Conservation (phyloP, 1,140 invertebrate species). For the Drosophila erecta region DNA sequence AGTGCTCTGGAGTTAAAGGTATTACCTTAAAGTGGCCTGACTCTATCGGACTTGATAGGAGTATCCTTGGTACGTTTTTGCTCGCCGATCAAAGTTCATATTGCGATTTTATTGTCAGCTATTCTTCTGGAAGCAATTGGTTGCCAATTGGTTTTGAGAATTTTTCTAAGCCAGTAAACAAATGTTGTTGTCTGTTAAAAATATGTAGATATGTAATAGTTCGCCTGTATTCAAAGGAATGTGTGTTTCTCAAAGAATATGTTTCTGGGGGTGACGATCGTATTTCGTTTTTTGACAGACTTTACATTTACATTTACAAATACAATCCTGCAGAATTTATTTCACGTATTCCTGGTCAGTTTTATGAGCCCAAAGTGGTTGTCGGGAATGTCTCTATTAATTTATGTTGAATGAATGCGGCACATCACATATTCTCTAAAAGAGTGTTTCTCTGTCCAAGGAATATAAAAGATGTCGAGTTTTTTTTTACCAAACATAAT, state of each 20-base stretch:
- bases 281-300: neutral
- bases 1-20: too few relatives aligned
- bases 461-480: neutral
- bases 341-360: too few relatives aligned
- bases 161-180: neutral
- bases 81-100: neutral
- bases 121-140: neutral
- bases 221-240: neutral
- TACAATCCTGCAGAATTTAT: neutral
- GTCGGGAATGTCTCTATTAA: neutral
- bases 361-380: neutral
- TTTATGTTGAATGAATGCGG: too few relatives aligned
- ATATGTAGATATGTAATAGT: neutral
- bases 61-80: too few relatives aligned
- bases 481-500: neutral
- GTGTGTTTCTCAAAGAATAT: neutral
- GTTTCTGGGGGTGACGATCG: neutral
- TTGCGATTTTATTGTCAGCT: too few relatives aligned
- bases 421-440: too few relatives aligned
- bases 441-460: too few relatives aligned
- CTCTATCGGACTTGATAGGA: too few relatives aligned
- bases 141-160: neutral
- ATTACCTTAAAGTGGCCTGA: too few relatives aligned
- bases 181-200: neutral
- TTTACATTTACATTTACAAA: neutral